Conservation (phyloP, 2,797 vertebrate genomes). For the Sebastes taczanowskii region DNA sequence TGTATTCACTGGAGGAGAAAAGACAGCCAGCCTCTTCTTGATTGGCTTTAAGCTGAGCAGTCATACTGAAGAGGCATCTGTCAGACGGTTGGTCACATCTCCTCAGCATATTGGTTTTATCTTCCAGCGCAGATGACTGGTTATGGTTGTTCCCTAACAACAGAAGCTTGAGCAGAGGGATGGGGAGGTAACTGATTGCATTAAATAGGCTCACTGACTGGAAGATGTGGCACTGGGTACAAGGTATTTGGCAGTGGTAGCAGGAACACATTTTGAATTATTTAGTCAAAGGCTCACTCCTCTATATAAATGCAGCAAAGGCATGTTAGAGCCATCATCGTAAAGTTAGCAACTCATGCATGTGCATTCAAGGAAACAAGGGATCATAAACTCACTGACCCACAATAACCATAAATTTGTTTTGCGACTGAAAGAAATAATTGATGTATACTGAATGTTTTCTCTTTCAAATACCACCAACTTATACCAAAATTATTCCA, state of each 20-base stretch:
- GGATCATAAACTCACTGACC: neutral
- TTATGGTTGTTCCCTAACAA: slow-evolving; percentile 47
- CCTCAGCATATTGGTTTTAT: slow-evolving; percentile 55
- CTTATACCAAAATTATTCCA: neutral
- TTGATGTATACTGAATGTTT: neutral
- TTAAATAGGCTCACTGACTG: slow-evolving; percentile 48
- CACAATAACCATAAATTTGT: neutral
- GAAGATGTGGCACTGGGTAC: slow-evolving; percentile 34
- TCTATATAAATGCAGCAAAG: slow-evolving; percentile 21
- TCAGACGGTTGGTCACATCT: slow-evolving; percentile 57
- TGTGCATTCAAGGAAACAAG: neutral
- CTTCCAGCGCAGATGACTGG: slow-evolving; percentile 38
- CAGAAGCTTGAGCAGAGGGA: slow-evolving; percentile 26
- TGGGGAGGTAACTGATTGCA: slow-evolving; percentile 23
- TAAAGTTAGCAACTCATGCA: neutral
- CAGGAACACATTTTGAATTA: slow-evolving; percentile 52
- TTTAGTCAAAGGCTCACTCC: slow-evolving; percentile 29
- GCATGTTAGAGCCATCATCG: neutral
- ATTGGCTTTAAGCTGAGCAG: slow-evolving; percentile 71
- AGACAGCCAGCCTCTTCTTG: slow-evolving; percentile 53
- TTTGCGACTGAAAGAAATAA: neutral
- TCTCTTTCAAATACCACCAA: neutral
- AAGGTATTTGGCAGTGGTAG: slow-evolving; percentile 46
- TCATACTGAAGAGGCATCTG: slow-evolving; percentile 57
- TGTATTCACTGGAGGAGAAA: slow-evolving; percentile 55